Evolutionary conservation across 2,113 vertebrate species (phyloP).

Genomic region (Phodopus roborovskii): DNA sequence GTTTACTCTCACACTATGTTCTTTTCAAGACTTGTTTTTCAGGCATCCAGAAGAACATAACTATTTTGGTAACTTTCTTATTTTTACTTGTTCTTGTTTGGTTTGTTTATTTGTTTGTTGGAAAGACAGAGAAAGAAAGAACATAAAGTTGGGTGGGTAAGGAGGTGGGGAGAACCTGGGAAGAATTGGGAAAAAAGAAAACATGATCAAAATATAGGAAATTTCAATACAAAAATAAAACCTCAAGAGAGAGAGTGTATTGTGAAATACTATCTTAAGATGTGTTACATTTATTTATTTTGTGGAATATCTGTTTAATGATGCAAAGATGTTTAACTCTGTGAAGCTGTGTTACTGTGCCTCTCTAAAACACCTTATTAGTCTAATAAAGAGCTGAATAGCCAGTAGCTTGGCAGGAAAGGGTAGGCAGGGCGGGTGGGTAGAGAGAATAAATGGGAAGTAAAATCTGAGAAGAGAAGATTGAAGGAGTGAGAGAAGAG

Average conservation of each 20-base stretch:
- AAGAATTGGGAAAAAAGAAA: background rate
- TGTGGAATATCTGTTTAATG: too few species aligned
- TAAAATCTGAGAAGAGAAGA: too few species aligned
- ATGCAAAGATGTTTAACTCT: too few species aligned
- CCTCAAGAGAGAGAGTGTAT: background rate
- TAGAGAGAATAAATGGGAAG: too few species aligned
- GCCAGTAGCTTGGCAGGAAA: too few species aligned
- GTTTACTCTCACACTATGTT: background rate
- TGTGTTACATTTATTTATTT: too few species aligned
- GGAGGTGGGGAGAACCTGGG: background rate
- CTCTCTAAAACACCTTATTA: too few species aligned
- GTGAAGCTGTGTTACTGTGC: too few species aligned
- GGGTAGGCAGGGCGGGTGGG: too few species aligned
- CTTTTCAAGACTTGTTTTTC: slow-evolving; percentile 30
- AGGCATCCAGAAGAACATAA: background rate
- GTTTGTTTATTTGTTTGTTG: background rate
- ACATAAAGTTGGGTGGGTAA: background rate
- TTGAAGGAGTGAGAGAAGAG: too few species aligned
- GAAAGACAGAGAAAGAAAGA: background rate
- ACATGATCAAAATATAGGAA: background rate
- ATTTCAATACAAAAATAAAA: background rate
- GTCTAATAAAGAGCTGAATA: too few species aligned
- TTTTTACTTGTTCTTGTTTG: background rate
- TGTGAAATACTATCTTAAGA: too few species aligned
- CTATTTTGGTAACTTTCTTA: background rate